Evolutionary conservation across 2,797 vertebrate genomes (phyloP), one percentile per base, ranked within the genome.

Genomic region (Gymnocypris eckloni): DNA sequence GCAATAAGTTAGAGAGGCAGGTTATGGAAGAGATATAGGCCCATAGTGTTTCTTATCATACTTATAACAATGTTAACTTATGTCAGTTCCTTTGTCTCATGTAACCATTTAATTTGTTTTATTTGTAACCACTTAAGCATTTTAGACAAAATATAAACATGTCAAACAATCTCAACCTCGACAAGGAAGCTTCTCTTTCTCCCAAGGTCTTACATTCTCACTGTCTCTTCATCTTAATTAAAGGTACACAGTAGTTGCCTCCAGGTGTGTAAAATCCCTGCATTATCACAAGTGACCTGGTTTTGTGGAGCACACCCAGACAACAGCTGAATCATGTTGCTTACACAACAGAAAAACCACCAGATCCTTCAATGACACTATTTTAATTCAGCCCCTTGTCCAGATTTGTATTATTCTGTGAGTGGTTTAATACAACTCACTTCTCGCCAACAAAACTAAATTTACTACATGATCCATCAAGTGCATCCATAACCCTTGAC

Each of bases 281-380:
- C 66, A 41, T 70, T 39, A 81, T 70, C 22, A 78, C 76, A 78
- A 54, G 13, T 61, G 76, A 78, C 54, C 37, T 61, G 76, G 12
- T 39, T 54, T 56, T 71, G 13, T 39, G 16, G 50, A 43, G 45
- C 48, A 56, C 22, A 82, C 59, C 28, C 12, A 54, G 66, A n/a
- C 22, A 56, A 11, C 22, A 41, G 50, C 15, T 59, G 67, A 16
- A 70, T 82, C n/a, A 72, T 72, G 37, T 61, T 61, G 54, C 54
- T 25, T 61, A 25, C 20, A 78, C 76, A 78, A 61, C 37, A 79
- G 12, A 61, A 79, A 25, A 22, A 37, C 50, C 50, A 54, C 28
- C 18, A 54, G 28, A 28, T 61, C 76, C 54, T 43, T 79, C 20
- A 43, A 11, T 79, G 39, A 61, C 54, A 61, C 12, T 2, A 43